Percentiles rank a stretch among this genome's conserved stretches.
phyloP scores from a whole-genome alignment of 2,113 vertebrate genomes.

The Orcinus orca region DNA sequence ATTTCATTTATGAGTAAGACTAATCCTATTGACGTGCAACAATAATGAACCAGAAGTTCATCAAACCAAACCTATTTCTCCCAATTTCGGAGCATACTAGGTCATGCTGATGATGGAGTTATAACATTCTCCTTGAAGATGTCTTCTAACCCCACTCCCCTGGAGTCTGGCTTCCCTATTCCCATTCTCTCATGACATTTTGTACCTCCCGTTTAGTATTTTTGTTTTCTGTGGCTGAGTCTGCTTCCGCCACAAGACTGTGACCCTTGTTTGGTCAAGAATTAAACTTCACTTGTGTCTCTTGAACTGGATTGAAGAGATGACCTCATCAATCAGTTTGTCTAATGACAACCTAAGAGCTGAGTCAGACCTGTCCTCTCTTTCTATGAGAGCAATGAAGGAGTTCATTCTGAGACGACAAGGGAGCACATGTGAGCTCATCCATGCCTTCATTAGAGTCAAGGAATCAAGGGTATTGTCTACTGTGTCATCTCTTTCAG shows the following conservation, averaged over 20 bases:
- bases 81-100: background rate
- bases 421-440: background rate
- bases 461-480: background rate
- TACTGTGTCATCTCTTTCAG: background rate
- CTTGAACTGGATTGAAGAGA: background rate
- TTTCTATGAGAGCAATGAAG: background rate
- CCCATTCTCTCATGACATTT: background rate
- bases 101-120: accelerated
- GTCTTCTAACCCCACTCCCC: background rate
- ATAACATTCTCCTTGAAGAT: background rate
- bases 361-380: background rate
- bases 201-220: background rate
- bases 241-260: background rate
- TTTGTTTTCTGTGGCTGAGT: background rate
- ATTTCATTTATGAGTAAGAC: background rate
- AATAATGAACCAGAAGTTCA: background rate
- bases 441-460: background rate
- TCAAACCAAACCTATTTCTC: background rate
- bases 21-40: background rate
- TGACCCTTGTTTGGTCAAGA: background rate
- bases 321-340: background rate
- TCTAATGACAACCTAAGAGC: background rate
- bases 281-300: background rate
- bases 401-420: background rate
- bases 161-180: background rate